phyloP scores from a whole-genome alignment of 2,113 vertebrate genomes.

The Embiotoca jacksoni region DNA sequence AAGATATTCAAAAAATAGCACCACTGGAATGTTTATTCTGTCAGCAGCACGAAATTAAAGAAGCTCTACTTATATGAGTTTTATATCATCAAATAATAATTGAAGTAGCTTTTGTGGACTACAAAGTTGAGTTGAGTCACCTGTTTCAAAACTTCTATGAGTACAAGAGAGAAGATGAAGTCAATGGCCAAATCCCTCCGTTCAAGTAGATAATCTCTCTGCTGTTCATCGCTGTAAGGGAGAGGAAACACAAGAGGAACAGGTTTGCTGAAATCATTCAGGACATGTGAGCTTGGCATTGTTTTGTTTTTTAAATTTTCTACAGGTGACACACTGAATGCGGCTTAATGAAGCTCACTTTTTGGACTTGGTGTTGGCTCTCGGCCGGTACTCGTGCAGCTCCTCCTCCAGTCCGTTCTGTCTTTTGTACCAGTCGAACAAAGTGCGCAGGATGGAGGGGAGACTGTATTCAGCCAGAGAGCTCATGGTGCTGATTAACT shows the following conservation, averaged over 20 bases:
- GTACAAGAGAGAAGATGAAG: slow-evolving; percentile 98
- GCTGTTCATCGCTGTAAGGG: slow-evolving; percentile 92
- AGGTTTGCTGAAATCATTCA: slow-evolving; percentile 11
- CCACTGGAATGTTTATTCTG: too few species aligned
- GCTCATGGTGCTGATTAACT: slow-evolving; percentile 98
- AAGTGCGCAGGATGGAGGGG: slow-evolving; percentile 95
- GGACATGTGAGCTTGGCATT: background rate
- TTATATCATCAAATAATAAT: background rate
- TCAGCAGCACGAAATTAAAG: background rate
- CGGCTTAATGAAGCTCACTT: slow-evolving; percentile 81
- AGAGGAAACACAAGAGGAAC: slow-evolving; percentile 54
- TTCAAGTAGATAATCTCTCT: slow-evolving; percentile 97
- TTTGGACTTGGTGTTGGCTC: slow-evolving; percentile 97
- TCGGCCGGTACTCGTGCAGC: slow-evolving; percentile 93
- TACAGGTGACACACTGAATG: background rate
- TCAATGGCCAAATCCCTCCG: slow-evolving; percentile 97
- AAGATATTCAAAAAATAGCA: background rate
- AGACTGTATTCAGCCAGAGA: slow-evolving; percentile 97
- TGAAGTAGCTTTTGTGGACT: background rate
- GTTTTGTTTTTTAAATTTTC: background rate
- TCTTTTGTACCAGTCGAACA: slow-evolving; percentile 98
- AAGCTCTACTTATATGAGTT: background rate
- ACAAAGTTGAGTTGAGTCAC: slow-evolving; percentile 74
- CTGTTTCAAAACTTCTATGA: slow-evolving; percentile 99
- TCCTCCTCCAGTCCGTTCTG: slow-evolving; percentile 98